Evolutionary conservation across 2,888 invertebrate genomes (phyloP).

Genomic region (Synanthedon myopaeformis): DNA sequence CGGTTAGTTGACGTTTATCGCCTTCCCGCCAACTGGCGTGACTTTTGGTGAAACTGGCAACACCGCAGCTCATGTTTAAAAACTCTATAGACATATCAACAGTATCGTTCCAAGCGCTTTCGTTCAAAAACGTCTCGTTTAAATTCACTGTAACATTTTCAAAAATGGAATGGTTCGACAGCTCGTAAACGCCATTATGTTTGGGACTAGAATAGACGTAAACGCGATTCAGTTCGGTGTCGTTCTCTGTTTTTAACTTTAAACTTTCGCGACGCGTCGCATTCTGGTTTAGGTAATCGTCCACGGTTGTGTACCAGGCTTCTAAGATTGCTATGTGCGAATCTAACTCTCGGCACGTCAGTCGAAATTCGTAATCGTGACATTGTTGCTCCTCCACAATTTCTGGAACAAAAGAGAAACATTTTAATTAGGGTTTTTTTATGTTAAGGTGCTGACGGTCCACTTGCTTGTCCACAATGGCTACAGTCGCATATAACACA

Average conservation of each 20-base stretch:
- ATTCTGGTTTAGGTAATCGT: constrained; percentile 39
- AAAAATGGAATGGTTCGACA: constrained; percentile 37
- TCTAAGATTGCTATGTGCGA: constrained; percentile 74
- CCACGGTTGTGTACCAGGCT: constrained; percentile 66
- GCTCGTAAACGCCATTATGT: constrained; percentile 51
- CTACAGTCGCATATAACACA: too few relatives aligned
- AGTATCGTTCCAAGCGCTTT: constrained; percentile 7
- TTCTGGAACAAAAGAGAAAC: constrained; percentile 60
- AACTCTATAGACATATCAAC: constrained; percentile 35
- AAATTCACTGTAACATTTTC: constrained; percentile 32
- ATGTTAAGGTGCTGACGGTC: too few relatives aligned
- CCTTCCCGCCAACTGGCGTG: constrained; percentile 60
- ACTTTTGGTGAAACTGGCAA: constrained; percentile 40
- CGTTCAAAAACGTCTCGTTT: constrained; percentile 19
- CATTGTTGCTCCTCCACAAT: constrained; percentile 74
- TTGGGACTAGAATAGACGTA: constrained; percentile 61
- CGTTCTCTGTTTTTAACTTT: constrained; percentile 46
- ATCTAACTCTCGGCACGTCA: constrained; percentile 74
- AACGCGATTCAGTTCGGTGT: constrained; percentile 49
- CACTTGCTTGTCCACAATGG: too few relatives aligned
- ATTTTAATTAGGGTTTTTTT: too few relatives aligned
- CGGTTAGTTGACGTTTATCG: constrained; percentile 30
- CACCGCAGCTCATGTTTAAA: constrained; percentile 46
- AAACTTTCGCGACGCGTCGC: constrained; percentile 21
- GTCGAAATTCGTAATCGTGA: constrained; percentile 69